A percentile compares a stretch with the other conserved stretches of the same genome.
These are phyloP conservation scores for Ciconia maguari DNA, from an alignment of 2,113 vertebrate genomes.

Conservation along the genomic window DNA sequence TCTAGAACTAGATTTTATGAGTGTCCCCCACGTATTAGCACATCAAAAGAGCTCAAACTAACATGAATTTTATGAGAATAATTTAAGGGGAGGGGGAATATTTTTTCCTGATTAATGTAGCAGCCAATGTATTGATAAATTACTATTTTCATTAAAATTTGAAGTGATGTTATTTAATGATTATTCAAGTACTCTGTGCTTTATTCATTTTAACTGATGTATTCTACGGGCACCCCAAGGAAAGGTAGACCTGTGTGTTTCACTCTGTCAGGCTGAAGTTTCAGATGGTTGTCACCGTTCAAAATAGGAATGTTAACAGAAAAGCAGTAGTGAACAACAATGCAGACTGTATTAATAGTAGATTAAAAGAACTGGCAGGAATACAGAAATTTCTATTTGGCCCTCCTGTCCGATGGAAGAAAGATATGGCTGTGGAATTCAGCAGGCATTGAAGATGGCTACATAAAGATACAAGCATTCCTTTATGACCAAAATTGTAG, in stretches of 20 bases:
- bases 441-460: background rate
- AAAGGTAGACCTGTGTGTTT: background rate
- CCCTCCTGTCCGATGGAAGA: background rate
- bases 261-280: background rate
- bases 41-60: background rate
- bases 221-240: background rate
- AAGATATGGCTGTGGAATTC: background rate
- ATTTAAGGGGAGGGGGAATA: background rate
- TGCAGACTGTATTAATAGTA: background rate
- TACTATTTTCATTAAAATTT: constrained; percentile 41
- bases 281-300: background rate
- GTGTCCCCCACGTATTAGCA: background rate
- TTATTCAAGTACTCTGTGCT: constrained; percentile 21
- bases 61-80: background rate
- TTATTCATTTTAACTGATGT: constrained; percentile 12
- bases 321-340: background rate
- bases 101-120: constrained; percentile 37
- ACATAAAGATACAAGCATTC: background rate
- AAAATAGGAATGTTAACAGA: background rate
- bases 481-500: background rate
- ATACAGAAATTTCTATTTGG: background rate
- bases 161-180: constrained; percentile 46
- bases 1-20: background rate
- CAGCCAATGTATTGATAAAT: constrained; percentile 29
- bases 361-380: background rate